Conservation (phyloP, 1,140 invertebrate species). For the Halictus rubicundus region DNA sequence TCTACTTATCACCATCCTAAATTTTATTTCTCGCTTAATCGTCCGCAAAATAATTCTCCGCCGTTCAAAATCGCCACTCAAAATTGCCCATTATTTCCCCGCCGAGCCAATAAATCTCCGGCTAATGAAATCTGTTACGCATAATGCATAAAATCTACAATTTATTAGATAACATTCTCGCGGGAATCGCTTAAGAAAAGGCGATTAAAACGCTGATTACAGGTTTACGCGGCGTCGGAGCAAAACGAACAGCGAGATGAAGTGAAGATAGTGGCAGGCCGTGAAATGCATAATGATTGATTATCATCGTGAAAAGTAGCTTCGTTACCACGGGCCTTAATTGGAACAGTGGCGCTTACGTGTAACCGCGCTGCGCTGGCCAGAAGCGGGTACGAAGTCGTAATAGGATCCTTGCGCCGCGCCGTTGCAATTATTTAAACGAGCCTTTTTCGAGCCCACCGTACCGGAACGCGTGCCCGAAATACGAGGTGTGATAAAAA, state of each 20-base stretch:
- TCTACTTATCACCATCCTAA: too few species aligned
- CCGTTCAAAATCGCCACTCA: too few species aligned
- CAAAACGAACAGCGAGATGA: not conserved
- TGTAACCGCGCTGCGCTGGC: not conserved
- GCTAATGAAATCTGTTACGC: too few species aligned
- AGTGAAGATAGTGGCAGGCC: not conserved
- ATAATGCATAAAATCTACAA: too few species aligned
- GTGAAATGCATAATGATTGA: slow-evolving; percentile 4
- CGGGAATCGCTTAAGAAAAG: not conserved
- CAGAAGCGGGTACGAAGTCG: not conserved
- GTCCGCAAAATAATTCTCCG: too few species aligned
- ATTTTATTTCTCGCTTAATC: too few species aligned
- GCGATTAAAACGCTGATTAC: not conserved
- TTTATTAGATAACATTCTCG: not conserved
- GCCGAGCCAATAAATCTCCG: too few species aligned
- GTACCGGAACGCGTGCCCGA: not conserved
- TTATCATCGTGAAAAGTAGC: not conserved
- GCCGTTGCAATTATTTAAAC: slow-evolving; percentile 11
- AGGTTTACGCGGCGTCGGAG: not conserved
- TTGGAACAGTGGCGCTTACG: not conserved
- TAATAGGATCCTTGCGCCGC: slow-evolving; percentile 17
- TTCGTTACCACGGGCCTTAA: not conserved
- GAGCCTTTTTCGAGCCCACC: not conserved
- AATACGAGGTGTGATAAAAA: not conserved
- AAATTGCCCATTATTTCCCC: too few species aligned